A percentile compares a stretch with the other conserved stretches of the same genome.
phyloP scores from a whole-genome alignment of 2,888 invertebrate genomes.

The Allolobophora icterica region DNA sequence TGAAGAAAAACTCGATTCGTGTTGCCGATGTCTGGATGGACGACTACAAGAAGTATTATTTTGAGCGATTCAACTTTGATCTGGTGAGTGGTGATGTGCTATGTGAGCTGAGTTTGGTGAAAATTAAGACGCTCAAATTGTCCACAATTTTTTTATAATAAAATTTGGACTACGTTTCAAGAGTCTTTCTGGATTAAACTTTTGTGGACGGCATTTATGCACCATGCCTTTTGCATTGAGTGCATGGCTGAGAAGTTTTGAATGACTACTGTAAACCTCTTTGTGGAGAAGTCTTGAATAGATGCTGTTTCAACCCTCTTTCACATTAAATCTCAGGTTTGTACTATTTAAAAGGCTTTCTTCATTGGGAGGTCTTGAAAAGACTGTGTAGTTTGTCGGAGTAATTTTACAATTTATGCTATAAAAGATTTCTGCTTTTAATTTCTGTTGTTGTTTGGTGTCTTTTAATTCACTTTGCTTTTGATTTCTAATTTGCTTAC shows the following conservation, averaged over 20 bases:
- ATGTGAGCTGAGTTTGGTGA: neutral
- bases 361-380: too few species aligned
- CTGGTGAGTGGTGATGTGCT: constrained; percentile 68
- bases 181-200: neutral
- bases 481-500: neutral
- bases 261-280: neutral
- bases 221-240: neutral
- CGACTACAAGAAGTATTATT: constrained; percentile 86
- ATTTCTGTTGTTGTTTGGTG: neutral
- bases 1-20: constrained; percentile 44
- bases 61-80: constrained; percentile 95
- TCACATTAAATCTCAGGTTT: neutral
- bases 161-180: neutral
- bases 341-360: neutral
- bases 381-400: too few species aligned
- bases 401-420: neutral
- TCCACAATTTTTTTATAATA: too few species aligned
- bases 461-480: neutral
- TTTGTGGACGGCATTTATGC: neutral
- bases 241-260: neutral
- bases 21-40: constrained; percentile 70
- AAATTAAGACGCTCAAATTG: neutral
- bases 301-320: neutral
- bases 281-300: neutral
- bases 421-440: neutral